Evolutionary conservation across 2,113 vertebrate genomes (phyloP).

Genomic region (Apus apus): DNA sequence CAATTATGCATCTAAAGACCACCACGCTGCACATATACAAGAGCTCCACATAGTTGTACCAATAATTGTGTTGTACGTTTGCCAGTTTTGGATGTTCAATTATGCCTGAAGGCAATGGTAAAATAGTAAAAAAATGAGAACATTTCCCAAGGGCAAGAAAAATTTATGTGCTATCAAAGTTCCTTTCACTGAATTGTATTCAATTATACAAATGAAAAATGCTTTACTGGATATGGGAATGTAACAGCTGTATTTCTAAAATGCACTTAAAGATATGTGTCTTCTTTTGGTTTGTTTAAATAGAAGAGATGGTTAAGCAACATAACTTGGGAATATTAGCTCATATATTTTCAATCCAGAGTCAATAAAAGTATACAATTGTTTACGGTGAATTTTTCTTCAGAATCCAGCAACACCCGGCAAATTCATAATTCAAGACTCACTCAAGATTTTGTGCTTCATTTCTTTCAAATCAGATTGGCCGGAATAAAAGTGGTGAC

Average conservation of each 20-base stretch:
- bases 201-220: not conserved
- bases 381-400: not conserved
- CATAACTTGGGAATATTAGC: not conserved
- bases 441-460: not conserved
- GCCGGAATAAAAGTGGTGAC: not conserved
- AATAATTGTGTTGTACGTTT: not conserved
- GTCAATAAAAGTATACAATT: not conserved
- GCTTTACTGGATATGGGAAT: not conserved
- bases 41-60: not conserved
- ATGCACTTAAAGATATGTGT: not conserved
- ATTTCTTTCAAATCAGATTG: not conserved
- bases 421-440: not conserved
- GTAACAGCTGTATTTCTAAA: not conserved
- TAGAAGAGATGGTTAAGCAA: not conserved
- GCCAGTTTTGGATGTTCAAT: not conserved
- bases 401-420: not conserved
- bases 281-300: not conserved
- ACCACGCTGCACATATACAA: not conserved
- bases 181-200: not conserved
- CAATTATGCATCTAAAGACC: not conserved
- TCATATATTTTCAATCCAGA: not conserved
- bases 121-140: not conserved
- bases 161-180: not conserved
- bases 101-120: not conserved
- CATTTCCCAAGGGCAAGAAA: not conserved